Evolutionary conservation across 2,888 invertebrate species (phyloP).

Genomic region (Pseudococcus viburni): DNA sequence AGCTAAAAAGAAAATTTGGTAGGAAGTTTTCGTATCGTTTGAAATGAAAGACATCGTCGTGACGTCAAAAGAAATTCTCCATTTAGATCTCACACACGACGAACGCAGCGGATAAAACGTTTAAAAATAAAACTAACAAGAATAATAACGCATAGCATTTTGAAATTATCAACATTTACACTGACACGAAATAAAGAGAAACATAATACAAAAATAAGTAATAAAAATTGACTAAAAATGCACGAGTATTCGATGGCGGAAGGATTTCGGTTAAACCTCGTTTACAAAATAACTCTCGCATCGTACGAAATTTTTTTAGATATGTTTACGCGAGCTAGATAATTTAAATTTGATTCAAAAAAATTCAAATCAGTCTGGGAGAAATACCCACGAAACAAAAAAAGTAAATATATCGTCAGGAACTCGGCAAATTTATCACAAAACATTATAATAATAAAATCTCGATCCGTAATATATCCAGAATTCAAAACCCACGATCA

Average conservation of each 20-base stretch:
- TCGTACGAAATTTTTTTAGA: not conserved
- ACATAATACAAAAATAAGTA: not conserved
- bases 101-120: too few species aligned
- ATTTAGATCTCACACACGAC: not conserved
- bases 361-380: not conserved
- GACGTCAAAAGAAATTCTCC: not conserved
- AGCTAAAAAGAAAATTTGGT: not conserved
- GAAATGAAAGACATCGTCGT: not conserved
- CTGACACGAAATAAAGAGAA: not conserved
- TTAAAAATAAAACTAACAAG: too few species aligned
- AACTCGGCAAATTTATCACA: constrained; percentile 32
- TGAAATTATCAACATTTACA: not conserved
- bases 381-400: not conserved
- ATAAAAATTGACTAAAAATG: constrained; percentile 21
- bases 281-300: not conserved
- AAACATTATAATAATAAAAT: not conserved
- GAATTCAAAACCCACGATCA: not conserved
- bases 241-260: constrained; percentile 37
- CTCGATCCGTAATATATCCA: not conserved
- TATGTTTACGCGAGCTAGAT: not conserved
- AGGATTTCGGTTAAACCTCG: not conserved
- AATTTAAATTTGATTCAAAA: not conserved
- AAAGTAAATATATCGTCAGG: constrained; percentile 1
- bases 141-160: not conserved
- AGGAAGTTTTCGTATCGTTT: not conserved